These are phyloP conservation scores for Phlogophora meticulosa DNA, from an alignment of 2,888 invertebrate genomes.

Conservation along the genomic window DNA sequence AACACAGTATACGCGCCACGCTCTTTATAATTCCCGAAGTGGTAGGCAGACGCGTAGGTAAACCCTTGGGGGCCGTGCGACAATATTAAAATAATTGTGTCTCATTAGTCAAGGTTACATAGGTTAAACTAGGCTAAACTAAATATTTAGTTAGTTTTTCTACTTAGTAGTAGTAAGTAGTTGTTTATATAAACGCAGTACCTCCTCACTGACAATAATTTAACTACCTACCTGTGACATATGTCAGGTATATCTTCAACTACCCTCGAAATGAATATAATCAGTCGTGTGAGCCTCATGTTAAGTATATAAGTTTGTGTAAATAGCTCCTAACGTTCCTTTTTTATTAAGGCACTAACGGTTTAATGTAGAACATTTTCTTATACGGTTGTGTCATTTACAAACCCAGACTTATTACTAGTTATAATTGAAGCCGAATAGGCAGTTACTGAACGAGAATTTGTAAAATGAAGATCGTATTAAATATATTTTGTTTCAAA, in stretches of 20 bases:
- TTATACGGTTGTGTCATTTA: constrained; percentile 84
- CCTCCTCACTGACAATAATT: constrained; percentile 39
- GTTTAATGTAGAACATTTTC: constrained; percentile 78
- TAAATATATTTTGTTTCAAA: constrained; percentile 89
- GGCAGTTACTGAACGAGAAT: constrained; percentile 78
- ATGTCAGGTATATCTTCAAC: background rate
- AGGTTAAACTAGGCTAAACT: constrained; percentile 5
- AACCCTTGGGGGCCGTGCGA: background rate
- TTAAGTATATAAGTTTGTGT: constrained; percentile 77
- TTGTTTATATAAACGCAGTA: constrained; percentile 11
- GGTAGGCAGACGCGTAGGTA: background rate
- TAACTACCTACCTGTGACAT: background rate
- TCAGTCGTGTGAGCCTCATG: constrained; percentile 59
- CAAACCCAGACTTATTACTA: constrained; percentile 79
- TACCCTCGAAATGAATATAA: constrained; percentile 23
- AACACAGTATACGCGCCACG: background rate
- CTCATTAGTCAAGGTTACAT: background rate
- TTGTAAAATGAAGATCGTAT: constrained; percentile 87
- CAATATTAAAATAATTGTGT: background rate
- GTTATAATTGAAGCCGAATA: constrained; percentile 76
- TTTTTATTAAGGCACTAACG: constrained; percentile 85
- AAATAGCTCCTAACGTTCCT: constrained; percentile 83
- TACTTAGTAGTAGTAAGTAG: constrained; percentile 1
- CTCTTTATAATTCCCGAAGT: background rate
- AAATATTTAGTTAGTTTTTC: background rate